Evolutionary conservation across 2,888 invertebrate species (phyloP), one percentile per base, ranked within the genome.

Genomic region (Cremastinae sp.): DNA sequence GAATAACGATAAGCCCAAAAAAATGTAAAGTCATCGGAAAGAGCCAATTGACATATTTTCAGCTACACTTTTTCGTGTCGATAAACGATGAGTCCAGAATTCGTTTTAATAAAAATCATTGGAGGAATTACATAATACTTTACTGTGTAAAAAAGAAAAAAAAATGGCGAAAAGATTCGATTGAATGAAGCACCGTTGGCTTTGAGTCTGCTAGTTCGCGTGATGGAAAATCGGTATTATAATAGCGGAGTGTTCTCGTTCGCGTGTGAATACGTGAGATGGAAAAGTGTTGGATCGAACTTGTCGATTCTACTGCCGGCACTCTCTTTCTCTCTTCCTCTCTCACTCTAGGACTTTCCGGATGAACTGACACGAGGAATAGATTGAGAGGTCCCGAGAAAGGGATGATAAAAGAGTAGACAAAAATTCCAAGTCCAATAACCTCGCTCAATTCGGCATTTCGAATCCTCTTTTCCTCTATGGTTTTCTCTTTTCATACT

Each of bases 381-480:
- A 78, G 75, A 77, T 80, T 77, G 78, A 75, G 76, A 70, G 66
- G 65, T 35, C 51, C 59, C 53, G 65, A 64, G 68, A 59, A 73
- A 47, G 80, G 70, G 61, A 70, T 70, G 69, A 78, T 80, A 78
- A 80, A 77, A 75, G 80, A 78, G 75, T 77, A 77, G 78, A 77
- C 71, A 76, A 75, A 80, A 80, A 80, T 80, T 80, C 71, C 65
- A 59, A 72, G 74, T 78, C 78, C 80, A 80, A 80, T 80, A 80
- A 77, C 70, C 77, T 37, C 64, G 68, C 75, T 78, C 77, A 78
- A 77, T 78, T 75, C 71, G 72, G 58, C 72, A 65, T 75, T 73
- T 76, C 55, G 70, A 78, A 58, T 65, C 37, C 55, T 55, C 41
- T 53, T 70, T 70, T 66, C 18, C 73, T 68, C 53, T 59, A 64